Evolutionary conservation across 2,113 vertebrate species (phyloP), one percentile per base, ranked within the genome.

Genomic region (Pygoscelis antarcticus): DNA sequence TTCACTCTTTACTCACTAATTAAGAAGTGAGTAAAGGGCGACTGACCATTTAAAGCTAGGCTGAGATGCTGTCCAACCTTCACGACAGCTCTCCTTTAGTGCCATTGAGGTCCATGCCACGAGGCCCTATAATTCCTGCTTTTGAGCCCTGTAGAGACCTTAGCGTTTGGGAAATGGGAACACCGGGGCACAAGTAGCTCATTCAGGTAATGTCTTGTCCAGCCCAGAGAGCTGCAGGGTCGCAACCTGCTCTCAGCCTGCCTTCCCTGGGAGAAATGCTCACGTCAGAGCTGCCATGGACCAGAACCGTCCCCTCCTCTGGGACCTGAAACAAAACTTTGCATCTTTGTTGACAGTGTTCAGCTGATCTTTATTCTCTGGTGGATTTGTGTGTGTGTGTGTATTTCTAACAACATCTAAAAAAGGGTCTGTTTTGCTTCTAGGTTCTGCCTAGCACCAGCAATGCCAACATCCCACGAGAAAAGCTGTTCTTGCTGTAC

Each of bases 401-500:
- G 62, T 71, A 57, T 77, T 96, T 74, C 85, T 70, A 91, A 52
- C 72, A 88, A 80, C 58, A 80, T 47, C 93, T 93, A 87, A 95
- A 96, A 93, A 90, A 85, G 82, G 58, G 32, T 62, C 89, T 95
- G 93, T 91, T 95, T 95, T 93, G 70, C 87, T 97, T 97, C 89
- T 87, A 91, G 91, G 91, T 95, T 95, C 95, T 96, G 95, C 93
- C 96, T 96, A 82, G 91, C 97, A 96, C 94, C 93, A 94, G 91
- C 84, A 83, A 34, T 90, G 93, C 97, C 95, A 96, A 70, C 94
- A 97, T 86, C 95, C 95, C 94, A 96, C 75, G 47, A 94, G 94
- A 66, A 97, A 97, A 96, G 93, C 97, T 97, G 96, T 94, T 96
- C 91, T 72, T 51, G 77, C 91, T 96, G 94, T 55, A 96, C 95